Evolutionary conservation across 2,113 vertebrate genomes (phyloP).

Genomic region (Mandrillus leucophaeus): DNA sequence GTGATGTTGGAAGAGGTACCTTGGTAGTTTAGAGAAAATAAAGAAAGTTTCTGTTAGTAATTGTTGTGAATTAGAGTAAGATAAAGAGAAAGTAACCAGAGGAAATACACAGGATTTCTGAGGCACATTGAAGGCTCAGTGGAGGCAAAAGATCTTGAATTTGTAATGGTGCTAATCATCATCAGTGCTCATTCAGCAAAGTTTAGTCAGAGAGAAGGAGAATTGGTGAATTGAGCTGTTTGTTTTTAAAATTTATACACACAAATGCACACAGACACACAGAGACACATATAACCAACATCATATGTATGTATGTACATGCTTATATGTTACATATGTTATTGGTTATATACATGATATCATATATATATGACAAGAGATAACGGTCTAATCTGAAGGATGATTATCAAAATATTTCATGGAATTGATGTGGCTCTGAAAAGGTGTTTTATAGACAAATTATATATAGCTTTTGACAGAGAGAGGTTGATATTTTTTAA

Average conservation of each 20-base stretch:
- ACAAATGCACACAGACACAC: background rate
- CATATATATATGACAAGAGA: background rate
- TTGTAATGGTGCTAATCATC: background rate
- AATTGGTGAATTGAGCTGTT: background rate
- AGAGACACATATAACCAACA: background rate
- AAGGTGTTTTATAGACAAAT: background rate
- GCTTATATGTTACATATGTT: background rate
- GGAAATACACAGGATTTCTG: background rate
- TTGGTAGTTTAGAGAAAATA: background rate
- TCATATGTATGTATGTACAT: background rate
- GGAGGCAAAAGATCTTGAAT: background rate
- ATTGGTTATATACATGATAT: background rate
- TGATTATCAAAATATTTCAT: background rate
- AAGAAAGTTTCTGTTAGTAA: background rate
- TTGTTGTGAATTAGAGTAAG: background rate
- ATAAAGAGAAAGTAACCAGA: background rate
- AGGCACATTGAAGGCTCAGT: background rate
- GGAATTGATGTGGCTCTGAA: background rate
- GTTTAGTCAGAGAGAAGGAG: background rate
- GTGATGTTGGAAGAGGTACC: background rate
- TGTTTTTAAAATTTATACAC: background rate
- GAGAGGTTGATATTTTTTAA: background rate
- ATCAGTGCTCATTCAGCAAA: background rate
- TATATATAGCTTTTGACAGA: background rate
- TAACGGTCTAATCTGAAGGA: background rate